Evolutionary conservation across 2,888 invertebrate species (phyloP).

Genomic region (Chydorus sphaericus): DNA sequence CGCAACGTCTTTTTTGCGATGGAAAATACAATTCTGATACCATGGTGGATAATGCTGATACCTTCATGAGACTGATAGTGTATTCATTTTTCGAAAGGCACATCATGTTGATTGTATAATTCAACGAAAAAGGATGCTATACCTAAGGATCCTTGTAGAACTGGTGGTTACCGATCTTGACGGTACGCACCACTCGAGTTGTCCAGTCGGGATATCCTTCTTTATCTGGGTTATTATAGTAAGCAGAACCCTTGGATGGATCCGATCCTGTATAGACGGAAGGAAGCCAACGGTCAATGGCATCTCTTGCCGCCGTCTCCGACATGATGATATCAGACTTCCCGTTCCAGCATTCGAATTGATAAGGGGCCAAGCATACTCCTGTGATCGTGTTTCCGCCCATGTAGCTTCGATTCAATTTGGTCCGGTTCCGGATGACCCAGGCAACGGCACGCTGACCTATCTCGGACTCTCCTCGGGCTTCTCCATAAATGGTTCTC

Average conservation of each 20-base stretch:
- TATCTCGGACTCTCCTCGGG: slow-evolving; percentile 13
- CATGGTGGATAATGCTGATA: too few relatives aligned
- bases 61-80: too few relatives aligned
- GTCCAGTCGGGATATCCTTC: slow-evolving; percentile 13
- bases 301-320: slow-evolving; percentile 7
- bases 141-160: slow-evolving; percentile 12
- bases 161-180: slow-evolving; percentile 12
- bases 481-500: slow-evolving; percentile 17
- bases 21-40: too few relatives aligned
- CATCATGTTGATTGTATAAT: too few relatives aligned
- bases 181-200: not conserved
- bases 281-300: not conserved
- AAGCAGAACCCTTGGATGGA: slow-evolving; percentile 12
- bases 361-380: slow-evolving; percentile 13
- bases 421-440: slow-evolving; percentile 15
- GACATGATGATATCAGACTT: too few relatives aligned
- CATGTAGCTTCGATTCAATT: slow-evolving; percentile 6
- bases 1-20: too few relatives aligned
- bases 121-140: too few relatives aligned
- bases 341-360: slow-evolving; percentile 18
- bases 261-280: not conserved
- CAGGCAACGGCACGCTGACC: slow-evolving; percentile 15
- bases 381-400: slow-evolving; percentile 10
- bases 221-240: slow-evolving; percentile 15
- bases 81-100: too few relatives aligned